These are phyloP conservation scores for Argyresthia goedartella DNA, from an alignment of 2,888 invertebrate genomes.

Conservation along the genomic window DNA sequence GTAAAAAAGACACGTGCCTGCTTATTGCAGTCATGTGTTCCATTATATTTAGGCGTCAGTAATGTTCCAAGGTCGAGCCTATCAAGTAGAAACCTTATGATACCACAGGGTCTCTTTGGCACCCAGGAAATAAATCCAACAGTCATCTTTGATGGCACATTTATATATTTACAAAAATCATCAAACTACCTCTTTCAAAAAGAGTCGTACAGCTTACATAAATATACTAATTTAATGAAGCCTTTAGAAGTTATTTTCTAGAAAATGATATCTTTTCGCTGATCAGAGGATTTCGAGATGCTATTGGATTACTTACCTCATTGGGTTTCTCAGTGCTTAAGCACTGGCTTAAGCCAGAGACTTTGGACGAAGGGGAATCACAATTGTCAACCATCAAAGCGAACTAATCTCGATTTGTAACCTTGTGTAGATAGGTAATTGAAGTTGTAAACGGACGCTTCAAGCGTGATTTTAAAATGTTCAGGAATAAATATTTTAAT, in stretches of 20 bases:
- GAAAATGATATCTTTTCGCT: constrained; percentile 1
- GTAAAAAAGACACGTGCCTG: constrained; percentile 2
- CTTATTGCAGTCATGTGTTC: constrained; percentile 3
- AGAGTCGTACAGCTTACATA: constrained; percentile 13
- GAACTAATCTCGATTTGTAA: constrained; percentile 10
- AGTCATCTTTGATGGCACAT: constrained; percentile 12
- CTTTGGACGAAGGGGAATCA: not conserved
- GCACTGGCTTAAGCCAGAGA: constrained; percentile 1
- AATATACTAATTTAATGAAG: constrained; percentile 4
- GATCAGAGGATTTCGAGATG: constrained; percentile 3
- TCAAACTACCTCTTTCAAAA: constrained; percentile 11
- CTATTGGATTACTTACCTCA: not conserved
- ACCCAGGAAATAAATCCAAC: constrained; percentile 7
- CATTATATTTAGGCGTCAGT: constrained; percentile 2
- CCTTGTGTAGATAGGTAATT: constrained; percentile 14
- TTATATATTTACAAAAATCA: constrained; percentile 13
- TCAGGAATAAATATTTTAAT: constrained; percentile 12
- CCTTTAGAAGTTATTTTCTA: not conserved
- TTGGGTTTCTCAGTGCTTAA: not conserved
- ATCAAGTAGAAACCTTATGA: not conserved
- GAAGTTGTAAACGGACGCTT: constrained; percentile 14
- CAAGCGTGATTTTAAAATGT: constrained; percentile 13
- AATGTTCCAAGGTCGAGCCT: constrained; percentile 2
- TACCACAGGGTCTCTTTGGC: constrained; percentile 4
- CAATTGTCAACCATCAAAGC: constrained; percentile 5